These are phyloP conservation scores for Scomber colias DNA, from an alignment of 2,113 vertebrate genomes.

Conservation along the genomic window DNA sequence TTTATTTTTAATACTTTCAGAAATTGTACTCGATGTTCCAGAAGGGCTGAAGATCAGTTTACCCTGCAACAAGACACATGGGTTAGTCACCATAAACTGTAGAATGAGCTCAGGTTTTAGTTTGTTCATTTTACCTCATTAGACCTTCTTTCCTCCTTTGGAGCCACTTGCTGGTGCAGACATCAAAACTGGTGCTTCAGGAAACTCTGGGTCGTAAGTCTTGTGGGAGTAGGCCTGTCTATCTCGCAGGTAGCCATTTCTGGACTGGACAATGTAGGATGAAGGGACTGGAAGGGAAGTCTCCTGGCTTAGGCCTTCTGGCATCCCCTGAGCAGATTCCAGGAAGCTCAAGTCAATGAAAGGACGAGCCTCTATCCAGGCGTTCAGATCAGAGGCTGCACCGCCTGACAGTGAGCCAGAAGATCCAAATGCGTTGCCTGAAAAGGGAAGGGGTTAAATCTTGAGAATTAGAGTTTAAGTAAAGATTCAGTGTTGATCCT, in stretches of 20 bases:
- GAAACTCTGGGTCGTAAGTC: not conserved
- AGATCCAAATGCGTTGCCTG: no score
- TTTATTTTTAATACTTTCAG: no score
- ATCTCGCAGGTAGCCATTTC: conserved; percentile 3
- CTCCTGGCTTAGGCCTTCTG: not conserved
- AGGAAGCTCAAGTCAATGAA: no score
- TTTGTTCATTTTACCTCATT: not conserved
- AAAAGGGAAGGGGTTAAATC: no score
- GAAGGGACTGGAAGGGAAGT: not conserved
- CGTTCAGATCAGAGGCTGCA: not conserved
- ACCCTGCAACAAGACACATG: not conserved
- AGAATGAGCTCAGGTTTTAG: not conserved
- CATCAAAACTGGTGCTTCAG: not conserved
- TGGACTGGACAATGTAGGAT: conserved; percentile 22
- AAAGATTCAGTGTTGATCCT: no score
- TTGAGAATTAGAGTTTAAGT: no score
- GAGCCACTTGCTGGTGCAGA: not conserved
- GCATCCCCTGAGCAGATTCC: not conserved
- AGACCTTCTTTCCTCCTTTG: not conserved
- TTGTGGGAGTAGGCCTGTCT: not conserved
- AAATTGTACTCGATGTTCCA: no score
- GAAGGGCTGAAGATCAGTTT: no score
- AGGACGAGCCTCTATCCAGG: no score
- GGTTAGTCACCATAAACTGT: not conserved
- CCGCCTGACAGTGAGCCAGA: no score